phyloP scores from a whole-genome alignment of 1,140 invertebrate genomes.

The Geopemphigus sp. region DNA sequence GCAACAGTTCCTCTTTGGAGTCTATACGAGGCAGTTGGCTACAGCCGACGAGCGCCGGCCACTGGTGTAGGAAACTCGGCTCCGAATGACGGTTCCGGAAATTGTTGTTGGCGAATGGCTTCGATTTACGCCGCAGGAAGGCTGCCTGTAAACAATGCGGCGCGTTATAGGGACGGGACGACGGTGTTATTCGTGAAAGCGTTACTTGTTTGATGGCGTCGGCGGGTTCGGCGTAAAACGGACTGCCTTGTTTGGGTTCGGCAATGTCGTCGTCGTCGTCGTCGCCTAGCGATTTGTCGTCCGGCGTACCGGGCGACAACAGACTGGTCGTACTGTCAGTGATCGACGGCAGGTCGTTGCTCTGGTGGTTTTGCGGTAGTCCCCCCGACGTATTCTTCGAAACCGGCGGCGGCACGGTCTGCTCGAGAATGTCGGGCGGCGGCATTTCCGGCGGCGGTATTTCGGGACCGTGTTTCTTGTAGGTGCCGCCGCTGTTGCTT shows the following conservation, averaged over 20 bases:
- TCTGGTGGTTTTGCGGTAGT: slow-evolving; percentile 17
- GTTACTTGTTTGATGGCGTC: slow-evolving; percentile 68
- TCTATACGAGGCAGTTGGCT: slow-evolving; percentile 61
- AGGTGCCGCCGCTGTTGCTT: slow-evolving; percentile 47
- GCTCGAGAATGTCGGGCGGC: slow-evolving; percentile 54
- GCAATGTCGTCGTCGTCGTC: neutral
- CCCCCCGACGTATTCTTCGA: slow-evolving; percentile 11
- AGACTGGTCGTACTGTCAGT: slow-evolving; percentile 35
- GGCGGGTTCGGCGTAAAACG: slow-evolving; percentile 88
- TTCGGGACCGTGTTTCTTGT: slow-evolving; percentile 45
- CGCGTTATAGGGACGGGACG: neutral
- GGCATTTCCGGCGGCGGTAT: slow-evolving; percentile 53
- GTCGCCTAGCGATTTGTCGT: too few species aligned
- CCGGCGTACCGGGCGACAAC: slow-evolving; percentile 33
- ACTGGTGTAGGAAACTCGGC: slow-evolving; percentile 61
- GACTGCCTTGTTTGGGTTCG: slow-evolving; percentile 65
- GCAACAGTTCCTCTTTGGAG: slow-evolving; percentile 57
- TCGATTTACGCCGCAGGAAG: slow-evolving; percentile 52
- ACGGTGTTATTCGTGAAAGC: neutral
- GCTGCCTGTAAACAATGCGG: slow-evolving; percentile 51
- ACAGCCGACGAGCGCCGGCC: slow-evolving; percentile 56
- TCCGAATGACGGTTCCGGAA: slow-evolving; percentile 67
- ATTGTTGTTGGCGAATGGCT: slow-evolving; percentile 56
- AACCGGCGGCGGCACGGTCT: slow-evolving; percentile 41
- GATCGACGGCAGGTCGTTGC: slow-evolving; percentile 24